Evolutionary conservation across 2,113 vertebrate genomes (phyloP), one percentile per base, ranked within the genome.

Genomic region (Elachura formosa): DNA sequence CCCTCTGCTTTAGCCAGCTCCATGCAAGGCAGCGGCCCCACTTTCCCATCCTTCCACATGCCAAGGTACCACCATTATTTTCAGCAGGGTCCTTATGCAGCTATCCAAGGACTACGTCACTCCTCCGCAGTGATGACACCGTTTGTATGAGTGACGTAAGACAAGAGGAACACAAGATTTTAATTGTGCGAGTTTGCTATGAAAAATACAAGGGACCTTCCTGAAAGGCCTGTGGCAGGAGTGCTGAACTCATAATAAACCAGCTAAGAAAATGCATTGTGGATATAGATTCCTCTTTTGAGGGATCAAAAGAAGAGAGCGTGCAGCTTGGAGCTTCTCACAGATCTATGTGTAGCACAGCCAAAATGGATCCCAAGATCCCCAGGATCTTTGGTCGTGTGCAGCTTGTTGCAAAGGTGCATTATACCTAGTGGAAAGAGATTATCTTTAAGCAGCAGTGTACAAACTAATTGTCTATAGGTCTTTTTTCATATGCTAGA

Each of bases 41-140:
- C 99, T 6, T 99, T 99, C 96, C 99, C 99, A 4, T 99, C 99
- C 51, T 99, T 99, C 97, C 99, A 99, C 98, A 99, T 99, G 99
- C 99, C 99, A 1, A 98, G 99, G 84, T 99, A 99, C 96, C 99
- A 99, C 94, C 99, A 99, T 96, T 99, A 99, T 96, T 99, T 99
- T 82, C 99, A 99, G 98, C 99, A 99, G 97, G 99, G 99, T 79
- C 99, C 99, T 71, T 99, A 99, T 11, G 99, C 99, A 23, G 99
- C 99, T 91, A 99, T 99, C 96, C 99, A 99, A 95, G 99, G 99
- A 98, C 99, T 99, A 82, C 99, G 99, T 73, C 99, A 99, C 96
- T 99, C 99, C 85, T 99, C 99, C 1, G 98, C 99, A 21, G 99
- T 99, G 96, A 99, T 99, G 99, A 99, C 99, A 0, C 99, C 99